Evolutionary conservation across 35 echinoderm and acorn worm species (phyloP).

Genomic region (Holothuria glaberrima): DNA sequence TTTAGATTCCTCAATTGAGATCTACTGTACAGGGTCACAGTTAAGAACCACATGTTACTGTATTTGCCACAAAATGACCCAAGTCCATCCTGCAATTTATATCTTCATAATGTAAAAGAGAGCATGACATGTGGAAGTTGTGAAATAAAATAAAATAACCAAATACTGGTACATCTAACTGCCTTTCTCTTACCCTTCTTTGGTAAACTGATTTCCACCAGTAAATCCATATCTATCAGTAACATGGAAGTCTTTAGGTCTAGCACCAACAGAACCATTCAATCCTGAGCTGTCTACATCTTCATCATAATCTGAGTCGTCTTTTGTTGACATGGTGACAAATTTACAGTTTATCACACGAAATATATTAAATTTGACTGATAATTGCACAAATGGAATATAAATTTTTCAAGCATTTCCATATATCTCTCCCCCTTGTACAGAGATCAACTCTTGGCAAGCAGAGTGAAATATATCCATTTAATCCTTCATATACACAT

Average conservation of each 20-base stretch:
- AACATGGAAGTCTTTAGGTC: constrained; percentile 57
- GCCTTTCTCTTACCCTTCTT: constrained; percentile 62
- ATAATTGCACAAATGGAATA: not conserved
- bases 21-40: no score
- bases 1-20: no score
- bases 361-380: not conserved
- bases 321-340: constrained; percentile 31
- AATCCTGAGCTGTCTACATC: not conserved
- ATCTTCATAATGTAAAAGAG: not conserved
- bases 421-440: not conserved
- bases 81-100: not conserved
- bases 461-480: no score
- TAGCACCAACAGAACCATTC: constrained; percentile 67
- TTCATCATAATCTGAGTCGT: constrained; percentile 36
- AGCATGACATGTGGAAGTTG: not conserved
- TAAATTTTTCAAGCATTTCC: constrained; percentile 23
- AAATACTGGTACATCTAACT: not conserved
- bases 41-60: no score
- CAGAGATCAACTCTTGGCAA: not conserved
- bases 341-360: constrained; percentile 11
- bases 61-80: no score
- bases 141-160: not conserved
- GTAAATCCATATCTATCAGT: constrained; percentile 81
- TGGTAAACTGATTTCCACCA: constrained; percentile 75
- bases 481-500: no score